A percentile compares a stretch with the other conserved stretches of the same genome.
Evolutionary conservation across 1,140 invertebrate genomes (phyloP).

Genomic region (Bombus huntii): DNA sequence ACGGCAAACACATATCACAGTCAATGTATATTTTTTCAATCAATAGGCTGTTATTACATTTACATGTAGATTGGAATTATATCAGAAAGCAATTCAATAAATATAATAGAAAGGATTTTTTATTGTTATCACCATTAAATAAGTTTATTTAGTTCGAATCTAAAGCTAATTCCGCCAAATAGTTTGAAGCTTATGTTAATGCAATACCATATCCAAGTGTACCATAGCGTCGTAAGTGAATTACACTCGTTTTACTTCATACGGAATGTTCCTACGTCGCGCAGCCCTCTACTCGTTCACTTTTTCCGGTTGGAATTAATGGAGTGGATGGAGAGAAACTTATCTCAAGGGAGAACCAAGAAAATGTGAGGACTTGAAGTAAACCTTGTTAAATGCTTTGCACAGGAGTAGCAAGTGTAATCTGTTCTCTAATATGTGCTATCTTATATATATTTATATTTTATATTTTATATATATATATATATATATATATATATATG

Average conservation of each 20-base stretch:
- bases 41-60: no score
- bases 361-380: conserved; percentile 40
- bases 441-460: no score
- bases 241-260: background rate
- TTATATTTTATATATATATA: no score
- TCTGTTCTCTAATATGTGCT: conserved; percentile 7
- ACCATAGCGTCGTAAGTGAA: background rate
- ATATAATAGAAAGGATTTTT: no score
- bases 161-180: background rate
- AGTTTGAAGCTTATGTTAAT: background rate
- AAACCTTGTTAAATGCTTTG: conserved; percentile 34
- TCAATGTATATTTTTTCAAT: no score
- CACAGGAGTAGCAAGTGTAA: conserved; percentile 11
- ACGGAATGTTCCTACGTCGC: background rate
- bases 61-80: no score
- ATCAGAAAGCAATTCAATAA: no score
- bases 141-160: no score
- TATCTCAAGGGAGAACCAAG: conserved; percentile 37
- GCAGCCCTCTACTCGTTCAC: background rate
- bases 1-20: no score
- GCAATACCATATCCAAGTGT: background rate
- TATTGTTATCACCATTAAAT: no score
- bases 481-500: no score
- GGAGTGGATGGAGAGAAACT: conserved; percentile 21
- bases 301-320: conserved; percentile 47